Percentiles rank a stretch among this genome's conserved stretches.
Evolutionary conservation across 2,113 vertebrate genomes (phyloP).

Genomic region (Carassius gibelio): DNA sequence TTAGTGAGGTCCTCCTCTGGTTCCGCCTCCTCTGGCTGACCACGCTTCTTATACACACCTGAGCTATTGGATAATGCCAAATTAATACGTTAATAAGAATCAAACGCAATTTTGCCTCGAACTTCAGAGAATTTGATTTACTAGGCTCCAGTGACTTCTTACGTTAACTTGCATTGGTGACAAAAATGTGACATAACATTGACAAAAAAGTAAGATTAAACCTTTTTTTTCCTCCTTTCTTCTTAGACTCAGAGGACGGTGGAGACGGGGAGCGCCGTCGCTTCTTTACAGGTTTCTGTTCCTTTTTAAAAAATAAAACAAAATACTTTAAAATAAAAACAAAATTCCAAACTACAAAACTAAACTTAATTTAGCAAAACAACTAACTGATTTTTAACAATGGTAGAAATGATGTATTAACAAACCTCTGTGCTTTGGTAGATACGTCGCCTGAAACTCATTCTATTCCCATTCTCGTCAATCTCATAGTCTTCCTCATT

Average conservation of each 20-base stretch:
- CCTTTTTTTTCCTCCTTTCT: slow-evolving; percentile 94
- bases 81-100: background rate
- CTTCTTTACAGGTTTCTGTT: slow-evolving; percentile 83
- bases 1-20: slow-evolving; percentile 95
- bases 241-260: slow-evolving; percentile 84
- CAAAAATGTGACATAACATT: background rate
- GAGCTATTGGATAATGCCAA: slow-evolving; percentile 68
- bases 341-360: no score
- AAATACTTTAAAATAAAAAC: background rate
- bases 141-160: background rate
- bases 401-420: background rate
- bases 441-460: slow-evolving; percentile 84
- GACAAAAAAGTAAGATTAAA: slow-evolving; percentile 57
- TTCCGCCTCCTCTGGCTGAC: slow-evolving; percentile 89
- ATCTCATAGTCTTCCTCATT: slow-evolving; percentile 97
- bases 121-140: background rate
- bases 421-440: slow-evolving; percentile 87
- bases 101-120: background rate
- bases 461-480: slow-evolving; percentile 83
- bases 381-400: background rate
- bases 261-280: slow-evolving; percentile 92
- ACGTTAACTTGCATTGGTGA: background rate
- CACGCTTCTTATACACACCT: slow-evolving; percentile 83
- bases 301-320: slow-evolving; percentile 65
- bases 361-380: no score